Evolutionary conservation across 2,113 vertebrate genomes (phyloP).

Genomic region (Pseudorhombus dupliciocellatus): DNA sequence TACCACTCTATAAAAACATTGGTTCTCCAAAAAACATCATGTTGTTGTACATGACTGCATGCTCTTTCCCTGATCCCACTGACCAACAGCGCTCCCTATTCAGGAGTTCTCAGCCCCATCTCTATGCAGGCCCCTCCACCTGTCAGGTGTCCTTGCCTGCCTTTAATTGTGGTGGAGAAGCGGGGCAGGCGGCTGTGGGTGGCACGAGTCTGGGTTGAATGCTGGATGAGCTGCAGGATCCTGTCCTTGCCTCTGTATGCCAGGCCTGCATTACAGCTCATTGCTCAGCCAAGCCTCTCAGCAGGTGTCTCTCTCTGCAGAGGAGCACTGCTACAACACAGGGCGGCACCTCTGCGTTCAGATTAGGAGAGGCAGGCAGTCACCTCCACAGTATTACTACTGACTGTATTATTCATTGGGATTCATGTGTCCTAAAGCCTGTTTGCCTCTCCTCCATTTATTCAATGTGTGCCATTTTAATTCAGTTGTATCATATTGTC

Average conservation of each 20-base stretch:
- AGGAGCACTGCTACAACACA: constrained; percentile 54
- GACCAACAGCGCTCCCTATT: constrained; percentile 53
- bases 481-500: too few species aligned
- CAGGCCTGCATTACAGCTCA: constrained; percentile 70
- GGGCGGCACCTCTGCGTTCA: constrained; percentile 45
- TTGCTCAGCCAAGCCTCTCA: constrained; percentile 75
- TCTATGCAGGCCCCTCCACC: constrained; percentile 72
- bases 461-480: too few species aligned
- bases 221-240: constrained; percentile 61
- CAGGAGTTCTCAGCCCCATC: constrained; percentile 52
- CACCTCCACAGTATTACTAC: constrained; percentile 27
- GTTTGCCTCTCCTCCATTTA: too few species aligned
- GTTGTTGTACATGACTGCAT: constrained; percentile 38
- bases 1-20: not conserved
- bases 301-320: constrained; percentile 71
- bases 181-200: constrained; percentile 30
- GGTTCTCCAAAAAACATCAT: constrained; percentile 33
- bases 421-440: too few species aligned
- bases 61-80: constrained; percentile 37
- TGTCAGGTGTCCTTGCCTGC: constrained; percentile 75
- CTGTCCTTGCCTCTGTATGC: constrained; percentile 60
- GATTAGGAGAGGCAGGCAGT: constrained; percentile 27
- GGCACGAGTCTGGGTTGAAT: not conserved
- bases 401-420: constrained; percentile 20
- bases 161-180: constrained; percentile 55